These are phyloP conservation scores for Alloplasta piceator DNA, from an alignment of 2,888 invertebrate species.

Conservation along the genomic window DNA sequence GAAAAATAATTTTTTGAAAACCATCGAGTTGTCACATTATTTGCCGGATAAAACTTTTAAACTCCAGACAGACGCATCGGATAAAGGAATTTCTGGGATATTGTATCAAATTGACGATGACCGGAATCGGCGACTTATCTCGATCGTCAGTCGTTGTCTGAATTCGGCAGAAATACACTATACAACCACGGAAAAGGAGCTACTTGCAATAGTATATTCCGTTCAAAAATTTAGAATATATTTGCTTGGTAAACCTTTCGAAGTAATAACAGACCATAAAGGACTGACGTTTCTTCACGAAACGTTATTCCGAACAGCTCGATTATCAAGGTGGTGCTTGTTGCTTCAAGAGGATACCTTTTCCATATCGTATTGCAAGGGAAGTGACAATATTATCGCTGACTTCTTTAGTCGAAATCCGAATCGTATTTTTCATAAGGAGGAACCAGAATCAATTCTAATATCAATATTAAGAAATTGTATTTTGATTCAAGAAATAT, in stretches of 20 bases:
- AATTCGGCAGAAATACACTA: conserved; percentile 44
- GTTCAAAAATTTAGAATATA: background rate
- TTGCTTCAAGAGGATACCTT: background rate
- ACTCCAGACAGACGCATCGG: conserved; percentile 14
- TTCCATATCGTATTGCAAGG: background rate
- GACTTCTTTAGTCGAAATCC: background rate
- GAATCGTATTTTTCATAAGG: background rate
- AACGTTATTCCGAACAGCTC: background rate
- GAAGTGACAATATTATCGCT: background rate
- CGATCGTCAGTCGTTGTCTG: conserved; percentile 26
- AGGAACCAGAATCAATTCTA: background rate
- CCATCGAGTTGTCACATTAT: conserved; percentile 41
- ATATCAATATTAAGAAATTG: no score
- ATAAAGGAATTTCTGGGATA: conserved; percentile 60
- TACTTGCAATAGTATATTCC: conserved; percentile 19
- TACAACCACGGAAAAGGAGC: conserved; percentile 41
- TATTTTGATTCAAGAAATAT: no score
- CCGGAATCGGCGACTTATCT: background rate
- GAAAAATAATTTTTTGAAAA: conserved; percentile 51
- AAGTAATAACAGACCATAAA: conserved; percentile 70
- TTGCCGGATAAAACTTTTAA: background rate
- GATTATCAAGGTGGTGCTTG: background rate
- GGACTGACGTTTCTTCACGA: conserved; percentile 1
- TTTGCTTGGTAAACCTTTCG: conserved; percentile 40
- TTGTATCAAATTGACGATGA: conserved; percentile 53